phyloP scores from a whole-genome alignment of 2,113 vertebrate species.

The Pimephales promelas region DNA sequence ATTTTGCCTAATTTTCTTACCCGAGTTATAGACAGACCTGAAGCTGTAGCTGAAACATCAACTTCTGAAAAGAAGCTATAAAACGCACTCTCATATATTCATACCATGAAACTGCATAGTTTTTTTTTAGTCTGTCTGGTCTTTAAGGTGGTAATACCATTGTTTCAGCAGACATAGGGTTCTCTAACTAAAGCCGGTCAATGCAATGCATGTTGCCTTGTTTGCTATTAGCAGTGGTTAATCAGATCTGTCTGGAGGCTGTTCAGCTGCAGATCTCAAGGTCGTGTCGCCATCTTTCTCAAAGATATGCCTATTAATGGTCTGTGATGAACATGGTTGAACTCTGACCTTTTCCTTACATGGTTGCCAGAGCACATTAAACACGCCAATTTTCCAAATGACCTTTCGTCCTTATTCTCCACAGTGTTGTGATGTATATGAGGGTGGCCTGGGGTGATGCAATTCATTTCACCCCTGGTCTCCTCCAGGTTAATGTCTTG shows the following conservation, averaged over 20 bases:
- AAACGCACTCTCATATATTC: too few species aligned
- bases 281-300: neutral
- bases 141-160: neutral
- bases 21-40: neutral
- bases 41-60: neutral
- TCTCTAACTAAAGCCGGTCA: neutral
- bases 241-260: neutral
- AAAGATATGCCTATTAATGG: neutral
- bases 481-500: neutral
- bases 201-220: neutral
- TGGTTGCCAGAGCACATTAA: slow-evolving; percentile 29
- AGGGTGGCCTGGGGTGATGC: neutral
- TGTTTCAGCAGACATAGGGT: neutral
- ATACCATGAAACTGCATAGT: neutral
- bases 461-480: slow-evolving; percentile 9
- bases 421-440: neutral
- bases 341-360: slow-evolving; percentile 24
- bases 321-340: neutral
- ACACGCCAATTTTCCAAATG: neutral
- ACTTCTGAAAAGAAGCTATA: too few species aligned
- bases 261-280: slow-evolving; percentile 1
- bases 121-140: neutral
- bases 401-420: slow-evolving; percentile 24
- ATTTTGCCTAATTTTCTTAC: neutral
- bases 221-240: neutral